Percentiles rank a stretch among this genome's conserved stretches.
These are phyloP conservation scores for Gyrodactylus salaris DNA, from an alignment of 1,140 invertebrate species.

Conservation along the genomic window DNA sequence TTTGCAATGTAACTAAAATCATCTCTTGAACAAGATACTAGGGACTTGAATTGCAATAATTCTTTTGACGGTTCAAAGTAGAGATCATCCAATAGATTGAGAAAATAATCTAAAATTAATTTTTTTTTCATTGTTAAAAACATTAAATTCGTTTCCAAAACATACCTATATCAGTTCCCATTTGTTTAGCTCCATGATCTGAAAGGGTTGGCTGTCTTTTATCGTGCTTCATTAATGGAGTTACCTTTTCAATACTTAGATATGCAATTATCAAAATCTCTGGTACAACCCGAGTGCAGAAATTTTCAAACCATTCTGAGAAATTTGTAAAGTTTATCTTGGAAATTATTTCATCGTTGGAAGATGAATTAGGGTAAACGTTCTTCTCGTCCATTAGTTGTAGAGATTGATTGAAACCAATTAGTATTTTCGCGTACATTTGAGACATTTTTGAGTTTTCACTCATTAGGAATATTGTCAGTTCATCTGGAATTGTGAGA, in stretches of 20 bases:
- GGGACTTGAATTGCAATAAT: not conserved
- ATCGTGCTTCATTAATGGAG: too few relatives aligned
- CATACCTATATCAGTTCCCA: not conserved
- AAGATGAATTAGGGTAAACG: not conserved
- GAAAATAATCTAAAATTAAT: not conserved
- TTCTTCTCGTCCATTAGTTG: too few relatives aligned
- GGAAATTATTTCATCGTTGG: not conserved
- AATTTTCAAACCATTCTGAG: not conserved
- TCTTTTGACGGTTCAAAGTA: not conserved
- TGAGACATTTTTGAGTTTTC: too few relatives aligned
- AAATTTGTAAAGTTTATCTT: not conserved
- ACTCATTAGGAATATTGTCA: not conserved
- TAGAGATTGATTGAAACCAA: too few relatives aligned
- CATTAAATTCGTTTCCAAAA: not conserved
- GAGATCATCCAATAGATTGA: not conserved
- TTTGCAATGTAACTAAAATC: not conserved
- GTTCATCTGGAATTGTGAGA: not conserved
- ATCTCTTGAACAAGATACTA: not conserved
- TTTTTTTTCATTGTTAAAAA: too few relatives aligned
- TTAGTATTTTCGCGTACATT: too few relatives aligned
- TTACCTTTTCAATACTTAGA: not conserved
- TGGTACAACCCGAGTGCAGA: not conserved
- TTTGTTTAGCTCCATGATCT: not conserved
- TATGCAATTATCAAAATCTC: not conserved
- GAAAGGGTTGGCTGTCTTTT: not conserved